Evolutionary conservation across 2,113 vertebrate genomes (phyloP), one percentile per base, ranked within the genome.

Genomic region (Chascanopsetta lugubris): DNA sequence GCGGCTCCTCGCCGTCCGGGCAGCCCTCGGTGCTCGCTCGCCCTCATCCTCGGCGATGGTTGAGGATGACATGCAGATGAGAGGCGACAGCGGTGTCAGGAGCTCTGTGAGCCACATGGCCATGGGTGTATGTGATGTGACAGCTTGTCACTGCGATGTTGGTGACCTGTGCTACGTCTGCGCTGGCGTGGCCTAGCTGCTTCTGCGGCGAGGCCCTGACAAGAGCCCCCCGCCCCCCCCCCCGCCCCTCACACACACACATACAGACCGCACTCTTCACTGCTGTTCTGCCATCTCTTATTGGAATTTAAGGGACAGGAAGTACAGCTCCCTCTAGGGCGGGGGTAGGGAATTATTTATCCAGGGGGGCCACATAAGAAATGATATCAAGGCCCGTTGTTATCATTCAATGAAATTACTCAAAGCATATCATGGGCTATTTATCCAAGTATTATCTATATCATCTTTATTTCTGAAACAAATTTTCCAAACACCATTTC

Each of bases 31-130:
- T 62, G 36, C 57, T 76, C 69, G 73, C 79, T 69, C 12, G 72
- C 71, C 64, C 72, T 70, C 54, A 77, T 84, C 82, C 75, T 53
- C 21, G 45, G n/a, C n/a, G n/a, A n/a, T 53, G 82, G 66, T 84
- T 68, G 63, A 76, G 77, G 65, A 53, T 84, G 85, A 85, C 72
- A 72, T 81, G 80, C 40, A 76, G 84, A 91, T 85, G 80, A 69
- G 83, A 90, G 86, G 84, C 69, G 92, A 91, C 91, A 88, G 89
- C 81, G 20, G 86, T 82, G 87, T 89, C 88, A 88, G 75, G 86
- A 71, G 85, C 82, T 87, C 80, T 43, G 78, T 75, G 82, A 82
- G 84, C 83, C 83, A 69, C 83, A 84, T 65, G 80, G 82, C 77
- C 77, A 81, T 36, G 63, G 76, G 79, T 89, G 89, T 38, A 93